Evolutionary conservation across 2,113 vertebrate species (phyloP).

Genomic region (Sporophila hypoxantha): DNA sequence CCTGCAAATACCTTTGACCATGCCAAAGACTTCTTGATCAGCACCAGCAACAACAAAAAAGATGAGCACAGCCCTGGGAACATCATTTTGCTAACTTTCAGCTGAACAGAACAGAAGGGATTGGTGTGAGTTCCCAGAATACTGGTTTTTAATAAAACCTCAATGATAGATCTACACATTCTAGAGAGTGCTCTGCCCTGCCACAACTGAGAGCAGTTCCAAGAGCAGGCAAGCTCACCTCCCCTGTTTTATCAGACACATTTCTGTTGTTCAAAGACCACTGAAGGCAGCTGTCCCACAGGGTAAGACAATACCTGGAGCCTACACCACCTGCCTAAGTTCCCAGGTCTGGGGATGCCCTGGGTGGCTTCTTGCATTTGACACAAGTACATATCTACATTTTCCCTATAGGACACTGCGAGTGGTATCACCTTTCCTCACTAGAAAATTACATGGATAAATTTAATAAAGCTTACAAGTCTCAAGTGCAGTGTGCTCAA

Average conservation of each 20-base stretch:
- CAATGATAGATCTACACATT: neutral
- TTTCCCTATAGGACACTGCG: rapidly evolving
- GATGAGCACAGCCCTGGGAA: neutral
- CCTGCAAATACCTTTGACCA: conserved; percentile 49
- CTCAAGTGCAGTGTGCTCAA: neutral
- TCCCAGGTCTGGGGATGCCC: neutral
- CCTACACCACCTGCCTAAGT: neutral
- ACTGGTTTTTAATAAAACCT: neutral
- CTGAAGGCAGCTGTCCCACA: rapidly evolving
- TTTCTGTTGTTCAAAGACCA: neutral
- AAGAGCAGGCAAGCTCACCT: neutral
- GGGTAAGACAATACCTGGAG: neutral
- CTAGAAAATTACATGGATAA: neutral
- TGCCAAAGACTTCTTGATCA: conserved; percentile 19
- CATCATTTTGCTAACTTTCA: neutral
- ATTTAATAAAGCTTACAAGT: neutral
- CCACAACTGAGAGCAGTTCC: neutral
- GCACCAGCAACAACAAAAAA: conserved; percentile 33
- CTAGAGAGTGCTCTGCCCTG: neutral
- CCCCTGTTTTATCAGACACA: neutral
- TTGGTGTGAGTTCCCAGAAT: neutral
- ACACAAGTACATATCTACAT: neutral
- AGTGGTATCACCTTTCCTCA: neutral
- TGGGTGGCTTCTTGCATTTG: neutral
- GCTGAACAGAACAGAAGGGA: neutral